phyloP scores from a whole-genome alignment of 2,888 invertebrate species.

The Netelia melanura region DNA sequence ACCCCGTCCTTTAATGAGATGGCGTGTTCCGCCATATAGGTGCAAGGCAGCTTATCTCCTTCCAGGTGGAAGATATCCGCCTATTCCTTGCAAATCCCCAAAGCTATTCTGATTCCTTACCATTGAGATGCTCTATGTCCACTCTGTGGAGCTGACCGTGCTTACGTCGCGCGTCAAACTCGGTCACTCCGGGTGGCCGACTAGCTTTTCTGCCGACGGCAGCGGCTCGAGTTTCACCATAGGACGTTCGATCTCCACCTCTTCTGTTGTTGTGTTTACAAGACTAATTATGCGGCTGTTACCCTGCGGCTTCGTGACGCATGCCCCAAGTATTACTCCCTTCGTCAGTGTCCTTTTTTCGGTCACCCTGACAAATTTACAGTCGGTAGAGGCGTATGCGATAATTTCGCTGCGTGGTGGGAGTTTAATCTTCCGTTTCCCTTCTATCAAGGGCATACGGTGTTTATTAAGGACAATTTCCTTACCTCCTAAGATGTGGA shows the following conservation, averaged over 20 bases:
- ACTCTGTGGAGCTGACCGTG: background rate
- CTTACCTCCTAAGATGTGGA: slow-evolving; percentile 1
- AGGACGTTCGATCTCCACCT: background rate
- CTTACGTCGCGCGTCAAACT: background rate
- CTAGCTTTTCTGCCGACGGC: background rate
- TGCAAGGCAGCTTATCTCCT: slow-evolving; percentile 56
- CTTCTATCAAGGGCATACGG: background rate
- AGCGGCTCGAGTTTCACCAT: background rate
- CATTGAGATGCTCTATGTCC: slow-evolving; percentile 46
- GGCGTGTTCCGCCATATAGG: slow-evolving; percentile 46
- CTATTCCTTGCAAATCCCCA: slow-evolving; percentile 15
- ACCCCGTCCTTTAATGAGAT: slow-evolving; percentile 54
- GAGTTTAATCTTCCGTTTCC: background rate
- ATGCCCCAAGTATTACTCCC: background rate
- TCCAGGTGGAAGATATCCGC: slow-evolving; percentile 62
- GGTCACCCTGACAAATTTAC: background rate
- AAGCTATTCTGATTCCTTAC: slow-evolving; percentile 22
- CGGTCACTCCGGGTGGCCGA: too few species aligned
- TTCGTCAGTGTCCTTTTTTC: background rate
- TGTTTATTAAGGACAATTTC: background rate
- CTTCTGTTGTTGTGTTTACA: background rate
- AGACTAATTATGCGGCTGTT: background rate
- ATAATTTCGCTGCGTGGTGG: slow-evolving; percentile 16
- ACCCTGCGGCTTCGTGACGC: background rate
- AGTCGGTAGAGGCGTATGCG: background rate